A percentile compares a stretch with the other conserved stretches of the same genome.
Conservation (phyloP, 2,888 invertebrate genomes). For the Latrodectus elegans region DNA sequence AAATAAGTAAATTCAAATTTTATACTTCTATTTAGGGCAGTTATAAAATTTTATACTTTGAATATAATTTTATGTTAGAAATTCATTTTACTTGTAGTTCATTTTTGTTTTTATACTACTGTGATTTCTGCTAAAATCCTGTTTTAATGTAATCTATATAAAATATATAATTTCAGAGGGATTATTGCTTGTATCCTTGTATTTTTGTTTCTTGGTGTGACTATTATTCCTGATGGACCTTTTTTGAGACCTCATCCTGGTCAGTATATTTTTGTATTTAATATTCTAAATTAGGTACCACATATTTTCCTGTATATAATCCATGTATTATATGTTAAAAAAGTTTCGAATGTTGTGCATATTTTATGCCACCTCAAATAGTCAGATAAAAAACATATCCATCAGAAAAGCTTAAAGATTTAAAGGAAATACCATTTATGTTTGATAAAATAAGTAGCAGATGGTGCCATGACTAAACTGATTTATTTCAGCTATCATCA, state of each 20-base stretch:
- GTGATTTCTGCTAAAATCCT: background rate
- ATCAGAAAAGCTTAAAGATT: too few species aligned
- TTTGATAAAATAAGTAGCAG: too few species aligned
- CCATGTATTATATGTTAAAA: too few species aligned
- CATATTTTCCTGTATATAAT: too few species aligned
- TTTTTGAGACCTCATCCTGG: conserved; percentile 79
- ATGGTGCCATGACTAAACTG: too few species aligned
- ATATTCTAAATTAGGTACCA: background rate
- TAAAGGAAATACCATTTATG: too few species aligned
- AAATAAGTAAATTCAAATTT: too few species aligned
- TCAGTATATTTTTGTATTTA: conserved; percentile 68
- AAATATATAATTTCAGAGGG: conserved; percentile 75
- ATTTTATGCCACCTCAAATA: too few species aligned
- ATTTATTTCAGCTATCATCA: too few species aligned
- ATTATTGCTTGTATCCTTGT: conserved; percentile 77
- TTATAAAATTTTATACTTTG: background rate
- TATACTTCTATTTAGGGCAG: too few species aligned
- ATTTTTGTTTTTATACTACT: background rate
- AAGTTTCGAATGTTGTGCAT: too few species aligned
- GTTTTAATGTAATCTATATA: background rate
- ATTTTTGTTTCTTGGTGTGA: conserved; percentile 78
- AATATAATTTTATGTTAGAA: background rate
- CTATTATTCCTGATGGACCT: conserved; percentile 79
- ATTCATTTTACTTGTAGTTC: background rate
- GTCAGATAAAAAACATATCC: too few species aligned